These are phyloP conservation scores for Hedychridium roseum DNA, from an alignment of 2,888 invertebrate genomes.

Conservation along the genomic window DNA sequence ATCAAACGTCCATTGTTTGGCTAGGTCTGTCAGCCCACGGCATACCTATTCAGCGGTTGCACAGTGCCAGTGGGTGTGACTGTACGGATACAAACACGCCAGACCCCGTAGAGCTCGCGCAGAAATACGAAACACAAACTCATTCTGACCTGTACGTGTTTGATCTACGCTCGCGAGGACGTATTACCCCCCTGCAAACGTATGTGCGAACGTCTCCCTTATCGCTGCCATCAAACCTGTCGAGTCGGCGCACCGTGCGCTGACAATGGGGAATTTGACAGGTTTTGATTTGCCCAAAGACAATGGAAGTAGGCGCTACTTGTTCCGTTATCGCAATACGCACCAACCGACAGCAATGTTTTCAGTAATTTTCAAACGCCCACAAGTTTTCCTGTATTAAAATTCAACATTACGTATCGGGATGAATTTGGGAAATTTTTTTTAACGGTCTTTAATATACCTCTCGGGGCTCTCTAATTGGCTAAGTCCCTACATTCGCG, in stretches of 20 bases:
- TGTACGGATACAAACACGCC: too few species aligned
- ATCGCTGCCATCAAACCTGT: constrained; percentile 19
- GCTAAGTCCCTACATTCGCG: too few species aligned
- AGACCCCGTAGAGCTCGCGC: too few species aligned
- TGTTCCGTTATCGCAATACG: constrained; percentile 34
- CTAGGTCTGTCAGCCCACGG: constrained; percentile 51
- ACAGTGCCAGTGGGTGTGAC: constrained; percentile 17
- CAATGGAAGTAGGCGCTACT: constrained; percentile 49
- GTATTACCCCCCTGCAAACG: constrained; percentile 2
- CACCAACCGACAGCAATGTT: constrained; percentile 27
- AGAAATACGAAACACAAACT: constrained; percentile 12
- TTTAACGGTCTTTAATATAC: not conserved
- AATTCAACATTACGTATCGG: constrained; percentile 8
- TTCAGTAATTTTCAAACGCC: constrained; percentile 37
- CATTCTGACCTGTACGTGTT: constrained; percentile 9
- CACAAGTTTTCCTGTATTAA: not conserved
- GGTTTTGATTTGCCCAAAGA: constrained; percentile 54
- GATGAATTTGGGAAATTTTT: constrained; percentile 6
- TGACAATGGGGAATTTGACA: constrained; percentile 54
- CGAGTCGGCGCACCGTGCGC: constrained; percentile 27
- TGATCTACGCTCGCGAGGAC: not conserved
- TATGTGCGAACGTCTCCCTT: constrained; percentile 21
- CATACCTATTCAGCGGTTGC: constrained; percentile 48
- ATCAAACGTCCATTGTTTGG: constrained; percentile 58
- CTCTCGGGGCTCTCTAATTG: too few species aligned